Percentiles rank a stretch among this genome's conserved stretches.
Evolutionary conservation across 2,797 vertebrate species (phyloP).

Genomic region (Zenarchopterus dispar): DNA sequence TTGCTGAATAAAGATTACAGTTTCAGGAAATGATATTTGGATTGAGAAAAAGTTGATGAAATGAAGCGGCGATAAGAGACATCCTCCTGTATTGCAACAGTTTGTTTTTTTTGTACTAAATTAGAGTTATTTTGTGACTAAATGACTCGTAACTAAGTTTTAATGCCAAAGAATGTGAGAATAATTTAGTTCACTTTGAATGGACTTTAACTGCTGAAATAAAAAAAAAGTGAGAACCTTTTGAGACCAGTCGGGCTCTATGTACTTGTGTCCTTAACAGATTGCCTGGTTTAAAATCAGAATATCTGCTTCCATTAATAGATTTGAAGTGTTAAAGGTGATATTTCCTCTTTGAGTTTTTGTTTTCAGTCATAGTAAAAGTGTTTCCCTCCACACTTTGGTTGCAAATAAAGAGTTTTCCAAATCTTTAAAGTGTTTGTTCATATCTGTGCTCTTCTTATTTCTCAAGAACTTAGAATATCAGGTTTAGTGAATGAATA

Average conservation of each 20-base stretch:
- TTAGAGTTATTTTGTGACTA: constrained; percentile 11
- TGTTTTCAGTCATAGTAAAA: no score
- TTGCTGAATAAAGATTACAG: background rate
- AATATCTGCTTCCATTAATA: background rate
- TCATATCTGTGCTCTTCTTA: no score
- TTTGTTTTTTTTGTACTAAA: constrained; percentile 13
- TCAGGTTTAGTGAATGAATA: no score
- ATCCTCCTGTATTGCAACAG: constrained; percentile 1
- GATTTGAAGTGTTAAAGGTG: no score
- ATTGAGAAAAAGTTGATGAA: background rate
- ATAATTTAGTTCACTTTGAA: constrained; percentile 5
- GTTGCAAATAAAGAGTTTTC: no score
- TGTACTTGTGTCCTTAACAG: no score
- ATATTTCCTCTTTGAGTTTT: background rate
- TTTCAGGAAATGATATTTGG: background rate
- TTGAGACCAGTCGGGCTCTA: no score
- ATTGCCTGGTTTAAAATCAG: background rate
- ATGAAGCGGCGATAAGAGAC: constrained; percentile 10
- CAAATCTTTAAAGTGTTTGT: no score
- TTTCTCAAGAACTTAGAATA: no score
- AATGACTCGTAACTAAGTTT: constrained; percentile 26
- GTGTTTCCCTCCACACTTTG: no score
- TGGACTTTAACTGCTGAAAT: background rate
- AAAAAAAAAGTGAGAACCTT: background rate
- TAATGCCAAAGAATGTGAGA: constrained; percentile 15